phyloP scores from a whole-genome alignment of 2,888 invertebrate genomes.

The Aproaerema taeniolella region DNA sequence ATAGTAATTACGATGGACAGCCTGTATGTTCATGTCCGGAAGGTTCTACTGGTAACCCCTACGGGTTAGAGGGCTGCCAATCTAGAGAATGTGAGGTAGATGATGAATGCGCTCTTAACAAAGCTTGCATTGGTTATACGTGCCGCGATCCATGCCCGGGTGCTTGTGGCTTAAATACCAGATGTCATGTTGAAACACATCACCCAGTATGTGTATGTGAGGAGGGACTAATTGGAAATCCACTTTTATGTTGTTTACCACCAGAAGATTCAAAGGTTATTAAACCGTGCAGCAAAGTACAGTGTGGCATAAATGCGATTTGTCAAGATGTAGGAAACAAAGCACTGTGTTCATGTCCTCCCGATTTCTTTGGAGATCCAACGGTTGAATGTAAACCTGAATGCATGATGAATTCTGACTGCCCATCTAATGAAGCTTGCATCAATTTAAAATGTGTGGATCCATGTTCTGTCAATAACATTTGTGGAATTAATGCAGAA shows the following conservation, averaged over 20 bases:
- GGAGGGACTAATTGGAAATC: constrained; percentile 85
- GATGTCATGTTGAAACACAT: constrained; percentile 86
- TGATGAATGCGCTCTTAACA: constrained; percentile 83
- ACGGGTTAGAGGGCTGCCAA: constrained; percentile 82
- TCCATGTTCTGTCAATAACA: constrained; percentile 81
- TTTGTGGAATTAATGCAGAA: constrained; percentile 89
- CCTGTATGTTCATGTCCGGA: constrained; percentile 85
- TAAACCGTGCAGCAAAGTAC: constrained; percentile 84
- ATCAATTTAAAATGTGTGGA: constrained; percentile 84
- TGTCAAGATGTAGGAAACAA: constrained; percentile 83
- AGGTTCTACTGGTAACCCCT: constrained; percentile 87
- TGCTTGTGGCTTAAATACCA: constrained; percentile 85
- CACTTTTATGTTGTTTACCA: constrained; percentile 83
- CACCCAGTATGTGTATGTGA: constrained; percentile 88
- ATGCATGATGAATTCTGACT: constrained; percentile 90
- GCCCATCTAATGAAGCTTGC: constrained; percentile 84
- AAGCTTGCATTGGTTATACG: constrained; percentile 87
- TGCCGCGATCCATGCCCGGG: constrained; percentile 91
- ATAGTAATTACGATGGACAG: constrained; percentile 81
- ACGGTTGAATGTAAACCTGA: constrained; percentile 86
- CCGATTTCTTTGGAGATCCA: constrained; percentile 88
- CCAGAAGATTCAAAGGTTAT: constrained; percentile 71
- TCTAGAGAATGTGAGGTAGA: constrained; percentile 89
- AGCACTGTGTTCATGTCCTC: constrained; percentile 87
- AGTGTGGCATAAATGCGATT: constrained; percentile 88